Evolutionary conservation across 37 sponge, comb jelly and placozoan species (phyloP), one percentile per base, ranked within the genome.

Genomic region (Aphrocallistes beatrix): DNA sequence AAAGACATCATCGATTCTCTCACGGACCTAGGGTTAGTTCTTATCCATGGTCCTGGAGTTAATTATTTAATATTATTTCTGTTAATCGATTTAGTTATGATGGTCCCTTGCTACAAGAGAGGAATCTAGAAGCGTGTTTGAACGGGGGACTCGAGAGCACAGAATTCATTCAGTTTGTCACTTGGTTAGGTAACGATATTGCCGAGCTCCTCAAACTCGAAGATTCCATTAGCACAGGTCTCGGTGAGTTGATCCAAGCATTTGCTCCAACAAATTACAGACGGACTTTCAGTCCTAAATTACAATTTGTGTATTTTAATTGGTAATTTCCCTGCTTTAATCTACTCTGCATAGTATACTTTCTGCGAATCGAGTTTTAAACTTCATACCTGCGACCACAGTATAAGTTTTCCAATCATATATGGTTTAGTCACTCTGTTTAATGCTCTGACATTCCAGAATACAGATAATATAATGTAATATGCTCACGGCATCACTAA

Each of bases 141-240:
- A 13, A 6, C n/a, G 1, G 3, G 34, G 75, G 75, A 25, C 21
- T 60, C 28, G 75, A 60, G 21, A 60, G 75, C n/a, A 30, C 10
- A 30, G 17, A 60, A 13, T 60, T 60, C 75, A 60, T 60, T 60
- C 75, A 60, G 6, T 60, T 60, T 30, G 75, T 60, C n/a, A 60
- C 75, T 60, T 60, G 75, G 75, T 60, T 60, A 30, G n/a, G 75
- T 60, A 60, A 60, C 34, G 75, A 60, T 60, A 60, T 60, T 19
- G 25, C 75, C 3, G n/a, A 28, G 34, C n/a, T 60, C 6, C 75
- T 60, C 75, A 60, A 60, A 30, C n/a, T 60, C 1, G 75, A 60
- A 28, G 75, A 60, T 8, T 60, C 75, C 6, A 28, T 60, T 28
- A 19, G 17, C 75, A 60, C 75, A 25, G 75, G 75, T 60, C 75